Base-by-base conservation (phyloP, 1,140 invertebrate species). In the Drosophila sulfurigaster region DNA sequence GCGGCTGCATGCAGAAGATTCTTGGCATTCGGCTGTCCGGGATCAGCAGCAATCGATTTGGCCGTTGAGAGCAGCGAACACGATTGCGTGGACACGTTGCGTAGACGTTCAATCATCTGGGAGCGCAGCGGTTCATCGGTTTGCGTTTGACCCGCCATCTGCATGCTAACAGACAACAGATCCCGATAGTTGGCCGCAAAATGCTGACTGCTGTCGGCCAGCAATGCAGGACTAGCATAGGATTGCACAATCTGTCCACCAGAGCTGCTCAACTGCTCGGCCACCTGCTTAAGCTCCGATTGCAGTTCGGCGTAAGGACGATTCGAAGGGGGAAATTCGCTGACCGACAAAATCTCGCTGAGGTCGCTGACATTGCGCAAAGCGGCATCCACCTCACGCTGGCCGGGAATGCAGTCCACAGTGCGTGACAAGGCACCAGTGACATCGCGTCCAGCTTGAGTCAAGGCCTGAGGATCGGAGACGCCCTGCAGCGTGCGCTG, bases 41-140 rank as follows among this genome's bases (percentile, higher is more conserved):
- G 96, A 94, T 99, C 98, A 57, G 96, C 96, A 38, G 97, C 96
- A 51, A 98, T 96, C 1, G 96, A 96, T 93, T 98, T 99, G 5
- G 97, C 97, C 3, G 97, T 96, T 0, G 95, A 95, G 0, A 99
- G 93, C 3, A 99, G 94, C 76, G 98, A 98, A 52, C 97, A 96
- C 0, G 98, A 99, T 35, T 96, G 96, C 49, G 96, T 96, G 0
- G 97, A 97, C 1, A 99, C 96, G 71, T 96, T 97, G 85, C 97
- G 97, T 76, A 99, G 94, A 0, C 97, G 97, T 25, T 96, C 95
- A 0, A 99, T 95, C 94, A 99, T 98, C 80, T 96, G 94, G 0
- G 94, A 94, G 70, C 95, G 95, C 1, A 95, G 94, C 67, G 96
- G 95, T 7, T 94, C 93, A 75, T 97, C 96, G 30, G 69, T 68